A percentile compares a stretch with the other conserved stretches of the same genome.
Evolutionary conservation across 2,888 invertebrate species (phyloP).

Genomic region (Byasa hedistus): DNA sequence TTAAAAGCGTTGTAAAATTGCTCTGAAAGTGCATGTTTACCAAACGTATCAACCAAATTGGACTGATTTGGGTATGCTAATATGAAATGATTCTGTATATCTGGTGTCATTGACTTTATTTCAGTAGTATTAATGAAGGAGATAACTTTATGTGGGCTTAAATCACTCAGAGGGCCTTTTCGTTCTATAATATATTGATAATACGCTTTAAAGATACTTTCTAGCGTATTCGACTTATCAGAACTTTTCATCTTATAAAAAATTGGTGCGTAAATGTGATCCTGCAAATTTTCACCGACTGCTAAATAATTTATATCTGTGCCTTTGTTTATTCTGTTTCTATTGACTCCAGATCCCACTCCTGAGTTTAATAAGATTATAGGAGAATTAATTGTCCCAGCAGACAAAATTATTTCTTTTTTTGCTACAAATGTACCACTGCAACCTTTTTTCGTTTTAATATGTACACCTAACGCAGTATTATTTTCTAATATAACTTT

Average conservation of each 20-base stretch:
- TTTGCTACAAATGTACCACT: slow-evolving; percentile 36
- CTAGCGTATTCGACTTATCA: slow-evolving; percentile 43
- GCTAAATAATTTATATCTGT: slow-evolving; percentile 39
- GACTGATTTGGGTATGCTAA: slow-evolving; percentile 46
- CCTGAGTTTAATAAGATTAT: slow-evolving; percentile 49
- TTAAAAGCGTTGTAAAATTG: slow-evolving; percentile 46
- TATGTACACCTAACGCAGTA: slow-evolving; percentile 39
- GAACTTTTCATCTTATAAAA: slow-evolving; percentile 51
- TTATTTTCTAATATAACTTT: slow-evolving; percentile 41
- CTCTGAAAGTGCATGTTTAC: slow-evolving; percentile 46
- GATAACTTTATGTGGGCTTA: slow-evolving; percentile 59
- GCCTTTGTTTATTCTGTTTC: slow-evolving; percentile 40
- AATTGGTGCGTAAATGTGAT: slow-evolving; percentile 49
- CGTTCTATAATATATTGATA: slow-evolving; percentile 69
- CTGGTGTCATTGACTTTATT: slow-evolving; percentile 48
- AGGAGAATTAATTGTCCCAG: slow-evolving; percentile 46
- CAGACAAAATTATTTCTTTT: slow-evolving; percentile 46
- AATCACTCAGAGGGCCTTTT: slow-evolving; percentile 69
- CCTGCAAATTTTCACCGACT: slow-evolving; percentile 48
- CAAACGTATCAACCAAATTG: slow-evolving; percentile 48
- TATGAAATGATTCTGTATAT: slow-evolving; percentile 55
- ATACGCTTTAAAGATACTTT: slow-evolving; percentile 51
- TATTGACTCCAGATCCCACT: slow-evolving; percentile 43
- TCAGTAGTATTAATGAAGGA: slow-evolving; percentile 56
- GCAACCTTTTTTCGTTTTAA: slow-evolving; percentile 40